These are phyloP conservation scores for Agonopterix alstromeriana DNA, from an alignment of 2,888 invertebrate species.

Conservation along the genomic window DNA sequence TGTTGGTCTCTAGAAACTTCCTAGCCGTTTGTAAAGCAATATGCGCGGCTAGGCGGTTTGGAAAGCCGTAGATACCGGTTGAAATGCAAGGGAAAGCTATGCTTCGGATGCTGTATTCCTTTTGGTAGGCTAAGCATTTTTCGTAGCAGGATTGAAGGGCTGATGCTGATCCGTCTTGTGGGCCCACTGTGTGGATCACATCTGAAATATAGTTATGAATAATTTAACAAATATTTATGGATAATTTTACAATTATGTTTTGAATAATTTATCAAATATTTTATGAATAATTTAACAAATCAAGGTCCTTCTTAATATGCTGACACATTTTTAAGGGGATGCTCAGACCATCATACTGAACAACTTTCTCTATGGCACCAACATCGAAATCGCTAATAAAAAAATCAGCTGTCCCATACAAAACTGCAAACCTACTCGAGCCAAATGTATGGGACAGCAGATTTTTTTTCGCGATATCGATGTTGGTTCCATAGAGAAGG, in stretches of 20 bases:
- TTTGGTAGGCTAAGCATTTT: slow-evolving; percentile 77
- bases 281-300: no score
- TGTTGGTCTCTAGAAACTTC: slow-evolving; percentile 75
- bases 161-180: slow-evolving; percentile 82
- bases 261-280: neutral
- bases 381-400: no score
- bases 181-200: slow-evolving; percentile 94
- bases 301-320: no score
- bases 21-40: slow-evolving; percentile 83
- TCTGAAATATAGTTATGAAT: slow-evolving; percentile 71
- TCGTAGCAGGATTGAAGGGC: slow-evolving; percentile 83
- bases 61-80: slow-evolving; percentile 94
- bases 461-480: no score
- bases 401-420: no score
- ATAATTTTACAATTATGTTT: neutral
- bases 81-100: slow-evolving; percentile 94
- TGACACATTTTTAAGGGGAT: neutral
- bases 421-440: no score
- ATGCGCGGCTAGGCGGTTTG: slow-evolving; percentile 85
- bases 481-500: no score
- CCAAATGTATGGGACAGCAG: no score
- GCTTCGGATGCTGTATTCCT: slow-evolving; percentile 75
- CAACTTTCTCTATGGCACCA: no score
- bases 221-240: neutral
- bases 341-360: neutral